Evolutionary conservation across 64 coral and sea anemone genomes (phyloP).

Genomic region (Stichodactyla mertensii): DNA sequence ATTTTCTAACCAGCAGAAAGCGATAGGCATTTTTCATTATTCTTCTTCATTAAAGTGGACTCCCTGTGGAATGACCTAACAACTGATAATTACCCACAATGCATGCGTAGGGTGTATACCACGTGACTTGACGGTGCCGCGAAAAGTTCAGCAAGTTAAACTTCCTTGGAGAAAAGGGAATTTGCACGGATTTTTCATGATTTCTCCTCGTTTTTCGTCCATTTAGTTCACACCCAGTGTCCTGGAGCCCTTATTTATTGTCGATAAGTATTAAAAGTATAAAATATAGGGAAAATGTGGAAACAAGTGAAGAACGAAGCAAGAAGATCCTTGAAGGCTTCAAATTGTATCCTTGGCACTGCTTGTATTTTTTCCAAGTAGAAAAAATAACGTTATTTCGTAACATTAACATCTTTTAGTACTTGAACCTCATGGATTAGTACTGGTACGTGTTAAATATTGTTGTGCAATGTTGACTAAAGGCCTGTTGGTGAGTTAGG

Average conservation of each 20-base stretch:
- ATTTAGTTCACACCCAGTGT: not conserved
- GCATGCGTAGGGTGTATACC: not conserved
- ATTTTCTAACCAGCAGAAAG: too few species aligned
- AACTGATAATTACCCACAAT: slow-evolving; percentile 1
- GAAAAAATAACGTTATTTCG: not conserved
- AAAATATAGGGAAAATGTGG: not conserved
- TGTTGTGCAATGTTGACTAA: not conserved
- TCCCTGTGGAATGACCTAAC: not conserved
- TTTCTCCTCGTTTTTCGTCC: not conserved
- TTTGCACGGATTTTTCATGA: slow-evolving; percentile 19
- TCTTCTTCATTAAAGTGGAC: too few species aligned
- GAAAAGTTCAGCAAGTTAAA: slow-evolving; percentile 32
- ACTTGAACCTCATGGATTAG: not conserved
- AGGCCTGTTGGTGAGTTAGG: not conserved
- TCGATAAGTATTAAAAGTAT: not conserved
- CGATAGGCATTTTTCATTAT: too few species aligned
- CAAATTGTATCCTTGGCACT: slow-evolving; percentile 51
- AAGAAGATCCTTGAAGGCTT: slow-evolving; percentile 46
- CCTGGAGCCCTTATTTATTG: not conserved
- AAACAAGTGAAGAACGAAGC: not conserved
- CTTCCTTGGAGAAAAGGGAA: slow-evolving; percentile 24
- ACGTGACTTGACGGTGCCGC: slow-evolving; percentile 22
- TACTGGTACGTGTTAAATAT: not conserved
- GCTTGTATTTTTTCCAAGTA: not conserved
- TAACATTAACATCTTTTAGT: not conserved